Evolutionary conservation across 2,113 vertebrate genomes (phyloP).

Genomic region (Furnarius figulus): DNA sequence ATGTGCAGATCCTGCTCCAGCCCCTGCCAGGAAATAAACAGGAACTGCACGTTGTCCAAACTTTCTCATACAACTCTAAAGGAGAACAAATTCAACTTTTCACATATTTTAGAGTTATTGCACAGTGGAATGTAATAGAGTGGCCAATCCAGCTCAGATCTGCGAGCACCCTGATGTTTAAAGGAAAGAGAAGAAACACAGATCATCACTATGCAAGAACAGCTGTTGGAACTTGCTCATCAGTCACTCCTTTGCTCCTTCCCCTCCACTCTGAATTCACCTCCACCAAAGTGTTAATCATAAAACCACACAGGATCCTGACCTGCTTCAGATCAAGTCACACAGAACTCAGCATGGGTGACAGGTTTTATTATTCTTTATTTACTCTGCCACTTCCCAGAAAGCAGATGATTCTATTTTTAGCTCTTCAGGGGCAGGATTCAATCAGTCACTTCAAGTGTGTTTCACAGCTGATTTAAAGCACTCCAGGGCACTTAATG

Average conservation of each 20-base stretch:
- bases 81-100: not conserved
- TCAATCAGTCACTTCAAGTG: not conserved
- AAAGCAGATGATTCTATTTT: conserved; percentile 8
- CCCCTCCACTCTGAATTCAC: not conserved
- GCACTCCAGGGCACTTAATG: not conserved
- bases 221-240: not conserved
- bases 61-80: not conserved
- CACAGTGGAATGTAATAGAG: fast-evolving
- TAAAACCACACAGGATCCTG: not conserved
- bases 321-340: not conserved
- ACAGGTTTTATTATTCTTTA: conserved; percentile 26
- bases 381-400: conserved; percentile 49
- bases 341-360: not conserved
- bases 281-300: not conserved
- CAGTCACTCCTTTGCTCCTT: not conserved
- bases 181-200: not conserved
- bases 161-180: not conserved
- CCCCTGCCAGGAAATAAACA: not conserved
- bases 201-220: not conserved
- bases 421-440: not conserved
- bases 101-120: not conserved
- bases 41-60: not conserved
- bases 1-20: not conserved
- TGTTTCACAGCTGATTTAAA: conserved; percentile 10
- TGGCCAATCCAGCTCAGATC: not conserved